phyloP scores from a whole-genome alignment of 2,797 vertebrate species.

The Apogon hyalosoma region DNA sequence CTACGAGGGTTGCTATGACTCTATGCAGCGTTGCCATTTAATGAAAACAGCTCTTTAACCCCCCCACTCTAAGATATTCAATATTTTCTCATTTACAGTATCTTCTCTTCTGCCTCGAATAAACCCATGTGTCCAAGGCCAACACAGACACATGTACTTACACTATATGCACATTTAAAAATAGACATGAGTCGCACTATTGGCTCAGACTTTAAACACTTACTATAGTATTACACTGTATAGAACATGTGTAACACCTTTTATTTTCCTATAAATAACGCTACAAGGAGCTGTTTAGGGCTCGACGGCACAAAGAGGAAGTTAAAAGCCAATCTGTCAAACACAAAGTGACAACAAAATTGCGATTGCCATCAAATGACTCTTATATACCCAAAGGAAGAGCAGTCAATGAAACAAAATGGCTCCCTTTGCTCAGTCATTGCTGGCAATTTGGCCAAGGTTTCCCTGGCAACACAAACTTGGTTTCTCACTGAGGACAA shows the following conservation, averaged over 20 bases:
- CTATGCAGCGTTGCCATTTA: constrained; percentile 8
- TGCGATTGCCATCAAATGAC: constrained; percentile 25
- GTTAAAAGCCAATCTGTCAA: constrained; percentile 11
- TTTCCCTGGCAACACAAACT: constrained; percentile 85
- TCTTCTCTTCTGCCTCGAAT: neutral
- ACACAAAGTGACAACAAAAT: constrained; percentile 20
- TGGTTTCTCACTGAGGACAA: constrained; percentile 74
- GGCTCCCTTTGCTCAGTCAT: constrained; percentile 80
- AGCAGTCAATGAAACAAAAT: constrained; percentile 81
- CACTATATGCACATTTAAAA: neutral
- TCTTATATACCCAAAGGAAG: constrained; percentile 45
- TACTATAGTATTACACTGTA: neutral
- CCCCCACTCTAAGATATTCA: constrained; percentile 29
- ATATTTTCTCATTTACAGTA: constrained; percentile 11
- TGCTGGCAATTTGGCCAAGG: constrained; percentile 77
- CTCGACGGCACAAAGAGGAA: neutral
- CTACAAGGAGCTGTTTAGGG: neutral
- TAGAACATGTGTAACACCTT: neutral
- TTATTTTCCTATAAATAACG: constrained; percentile 7
- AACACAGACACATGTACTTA: constrained; percentile 1
- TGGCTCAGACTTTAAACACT: neutral
- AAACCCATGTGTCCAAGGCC: neutral
- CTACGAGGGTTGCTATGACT: constrained; percentile 29
- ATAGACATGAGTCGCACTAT: neutral
- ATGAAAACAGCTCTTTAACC: constrained; percentile 13